Percentiles rank a stretch among this genome's conserved stretches.
These are phyloP conservation scores for Valencia hispanica DNA, from an alignment of 2,797 vertebrate genomes.

Conservation along the genomic window DNA sequence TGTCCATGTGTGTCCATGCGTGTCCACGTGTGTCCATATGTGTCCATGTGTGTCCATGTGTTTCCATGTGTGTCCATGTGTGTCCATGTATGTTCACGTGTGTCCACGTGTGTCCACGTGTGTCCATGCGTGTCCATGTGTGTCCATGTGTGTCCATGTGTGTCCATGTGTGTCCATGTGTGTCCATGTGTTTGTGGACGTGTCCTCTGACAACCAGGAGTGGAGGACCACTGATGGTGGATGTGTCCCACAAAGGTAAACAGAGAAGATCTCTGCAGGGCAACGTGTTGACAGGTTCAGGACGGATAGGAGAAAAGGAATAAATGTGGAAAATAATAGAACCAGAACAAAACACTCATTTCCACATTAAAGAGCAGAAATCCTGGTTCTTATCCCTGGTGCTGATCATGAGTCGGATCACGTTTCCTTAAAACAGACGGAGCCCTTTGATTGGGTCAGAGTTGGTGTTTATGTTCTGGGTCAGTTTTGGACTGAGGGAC, in stretches of 20 bases:
- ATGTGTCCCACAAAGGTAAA: neutral
- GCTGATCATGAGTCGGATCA: neutral
- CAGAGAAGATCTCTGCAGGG: conserved; percentile 2
- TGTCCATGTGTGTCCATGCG: neutral
- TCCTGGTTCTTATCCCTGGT: neutral
- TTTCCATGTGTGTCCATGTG: neutral
- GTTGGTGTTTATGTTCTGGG: neutral
- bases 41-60: too few species aligned
- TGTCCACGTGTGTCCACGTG: neutral
- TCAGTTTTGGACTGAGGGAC: neutral
- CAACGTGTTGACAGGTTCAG: neutral
- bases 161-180: neutral
- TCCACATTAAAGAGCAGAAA: neutral
- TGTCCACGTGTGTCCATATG: neutral
- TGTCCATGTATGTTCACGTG: neutral
- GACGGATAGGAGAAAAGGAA: neutral
- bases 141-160: neutral
- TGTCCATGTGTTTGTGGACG: neutral
- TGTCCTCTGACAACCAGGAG: neutral
- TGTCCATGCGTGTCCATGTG: neutral
- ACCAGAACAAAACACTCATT: neutral
- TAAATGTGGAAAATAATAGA: too few species aligned
- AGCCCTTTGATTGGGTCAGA: neutral
- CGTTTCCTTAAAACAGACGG: conserved; percentile 19
- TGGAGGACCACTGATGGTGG: neutral